Conservation (phyloP, 2,888 invertebrate species). For the Parasteatoda lunata region DNA sequence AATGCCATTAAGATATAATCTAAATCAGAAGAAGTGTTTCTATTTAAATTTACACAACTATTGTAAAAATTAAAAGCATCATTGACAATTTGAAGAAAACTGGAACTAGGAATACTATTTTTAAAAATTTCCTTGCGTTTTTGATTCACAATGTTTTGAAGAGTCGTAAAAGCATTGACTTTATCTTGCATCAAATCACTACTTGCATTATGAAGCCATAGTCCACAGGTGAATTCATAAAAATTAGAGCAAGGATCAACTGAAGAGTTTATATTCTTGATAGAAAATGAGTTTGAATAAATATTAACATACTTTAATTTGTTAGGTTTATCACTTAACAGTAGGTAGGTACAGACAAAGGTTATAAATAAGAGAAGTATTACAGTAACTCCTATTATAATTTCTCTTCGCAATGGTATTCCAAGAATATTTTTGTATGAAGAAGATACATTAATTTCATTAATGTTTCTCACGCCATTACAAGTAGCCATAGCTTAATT, state of each 20-base stretch:
- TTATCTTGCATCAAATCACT: neutral
- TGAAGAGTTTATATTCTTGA: slow-evolving; percentile 7
- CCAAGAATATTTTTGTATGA: too few relatives aligned
- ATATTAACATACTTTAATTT: too few relatives aligned
- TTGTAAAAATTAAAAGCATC: slow-evolving; percentile 41
- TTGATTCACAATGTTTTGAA: neutral
- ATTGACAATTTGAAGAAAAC: slow-evolving; percentile 33
- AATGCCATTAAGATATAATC: slow-evolving; percentile 25
- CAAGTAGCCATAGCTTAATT: too few relatives aligned
- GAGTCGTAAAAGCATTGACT: slow-evolving; percentile 7
- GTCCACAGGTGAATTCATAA: slow-evolving; percentile 49
- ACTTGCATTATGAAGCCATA: slow-evolving; percentile 21
- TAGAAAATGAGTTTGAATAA: too few relatives aligned
- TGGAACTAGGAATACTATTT: neutral
- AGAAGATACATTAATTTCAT: too few relatives aligned
- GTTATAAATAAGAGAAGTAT: too few relatives aligned
- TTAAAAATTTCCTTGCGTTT: slow-evolving; percentile 22
- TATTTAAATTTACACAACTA: slow-evolving; percentile 15
- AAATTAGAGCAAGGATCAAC: slow-evolving; percentile 53
- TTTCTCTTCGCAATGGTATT: too few relatives aligned
- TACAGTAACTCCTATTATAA: too few relatives aligned
- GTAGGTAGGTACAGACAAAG: too few relatives aligned
- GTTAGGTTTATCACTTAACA: too few relatives aligned
- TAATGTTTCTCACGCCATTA: too few relatives aligned
- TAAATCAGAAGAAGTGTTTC: slow-evolving; percentile 1